Base-by-base conservation (phyloP, 1,140 invertebrate genomes). In the Cardiocondyla obscurior region DNA sequence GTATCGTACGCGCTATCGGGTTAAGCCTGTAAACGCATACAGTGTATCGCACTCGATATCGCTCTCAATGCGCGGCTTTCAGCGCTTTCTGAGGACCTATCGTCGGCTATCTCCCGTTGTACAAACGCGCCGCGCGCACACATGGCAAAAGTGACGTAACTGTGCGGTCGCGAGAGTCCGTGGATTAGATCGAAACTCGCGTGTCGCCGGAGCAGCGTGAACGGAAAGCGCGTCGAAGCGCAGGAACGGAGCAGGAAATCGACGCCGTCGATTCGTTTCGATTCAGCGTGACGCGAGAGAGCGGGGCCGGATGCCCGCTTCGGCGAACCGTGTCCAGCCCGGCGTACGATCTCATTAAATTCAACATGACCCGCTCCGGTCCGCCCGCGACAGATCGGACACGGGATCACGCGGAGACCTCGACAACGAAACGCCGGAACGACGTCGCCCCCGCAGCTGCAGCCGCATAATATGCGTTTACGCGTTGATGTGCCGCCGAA, bases 291-390 rank as follows among this genome's bases (percentile, higher is more conserved):
- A 36, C n/a, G n/a, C 33, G 49, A 8, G 7, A 4, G 25, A 46
- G 4, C 51, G 22, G 25, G 28, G 44, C 46, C 74, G 74, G 74
- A 79, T 79, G 62, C 74, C 58, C 46, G 74, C 57, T 36, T 33
- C 57, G 72, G 44, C 81, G 53, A 53, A 82, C 57, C 70, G 53
- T 76, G 58, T 58, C 70, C 36, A 28, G 55, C 36, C 72, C 33
- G 39, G 39, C 39, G 57, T 51, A 82, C 44, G 55, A 76, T 53
- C 81, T 82, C 70, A 51, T 76, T 73, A 82, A 64, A 62, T 53
- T 44, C 70, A 73, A 60, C 81, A 64, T 62, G 81, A 42, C 57
- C 55, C 44, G 69, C 25, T 39, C 30, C 25, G 33, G 49, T 36
- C 19, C 79, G 53, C 69, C 12, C 65, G 69, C 39, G 81, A 53